These are phyloP conservation scores for Blastobasis lacticolella DNA, from an alignment of 2,888 invertebrate species.

Conservation along the genomic window DNA sequence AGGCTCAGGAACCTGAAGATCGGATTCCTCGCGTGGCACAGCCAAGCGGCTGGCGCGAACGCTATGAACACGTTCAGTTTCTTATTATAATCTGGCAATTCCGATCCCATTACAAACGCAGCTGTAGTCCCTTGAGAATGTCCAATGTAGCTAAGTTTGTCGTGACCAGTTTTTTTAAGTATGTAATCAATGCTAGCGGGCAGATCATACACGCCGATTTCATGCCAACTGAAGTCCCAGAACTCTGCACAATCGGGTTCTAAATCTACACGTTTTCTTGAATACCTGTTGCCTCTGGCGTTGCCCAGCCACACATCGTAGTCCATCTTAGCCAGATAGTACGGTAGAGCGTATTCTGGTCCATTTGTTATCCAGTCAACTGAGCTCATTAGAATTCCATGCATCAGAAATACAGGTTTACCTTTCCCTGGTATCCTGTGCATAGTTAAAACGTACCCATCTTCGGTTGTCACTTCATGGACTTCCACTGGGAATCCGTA, in stretches of 20 bases:
- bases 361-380: conserved; percentile 56
- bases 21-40: conserved; percentile 23
- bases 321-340: conserved; percentile 67
- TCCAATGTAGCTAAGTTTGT: conserved; percentile 43
- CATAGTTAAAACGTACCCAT: conserved; percentile 39
- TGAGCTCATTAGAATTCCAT: conserved; percentile 53
- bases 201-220: conserved; percentile 50
- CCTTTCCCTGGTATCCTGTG: conserved; percentile 32
- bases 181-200: conserved; percentile 46
- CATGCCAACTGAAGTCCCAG: conserved; percentile 53
- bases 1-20: neutral
- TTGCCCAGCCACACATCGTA: conserved; percentile 77
- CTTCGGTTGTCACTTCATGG: conserved; percentile 33
- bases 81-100: conserved; percentile 34
- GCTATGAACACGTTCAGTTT: conserved; percentile 43
- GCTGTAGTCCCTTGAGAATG: conserved; percentile 57
- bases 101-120: conserved; percentile 42
- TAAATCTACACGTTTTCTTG: conserved; percentile 33
- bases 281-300: conserved; percentile 53
- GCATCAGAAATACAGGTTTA: conserved; percentile 42
- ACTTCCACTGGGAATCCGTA: conserved; percentile 43
- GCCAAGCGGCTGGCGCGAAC: conserved; percentile 43
- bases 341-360: conserved; percentile 44
- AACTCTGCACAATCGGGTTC: conserved; percentile 27
- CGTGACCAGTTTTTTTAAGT: conserved; percentile 21